Percentiles rank a stretch among this genome's conserved stretches.
These are phyloP conservation scores for Muscicapa striata DNA, from an alignment of 2,797 vertebrate species.

Conservation along the genomic window DNA sequence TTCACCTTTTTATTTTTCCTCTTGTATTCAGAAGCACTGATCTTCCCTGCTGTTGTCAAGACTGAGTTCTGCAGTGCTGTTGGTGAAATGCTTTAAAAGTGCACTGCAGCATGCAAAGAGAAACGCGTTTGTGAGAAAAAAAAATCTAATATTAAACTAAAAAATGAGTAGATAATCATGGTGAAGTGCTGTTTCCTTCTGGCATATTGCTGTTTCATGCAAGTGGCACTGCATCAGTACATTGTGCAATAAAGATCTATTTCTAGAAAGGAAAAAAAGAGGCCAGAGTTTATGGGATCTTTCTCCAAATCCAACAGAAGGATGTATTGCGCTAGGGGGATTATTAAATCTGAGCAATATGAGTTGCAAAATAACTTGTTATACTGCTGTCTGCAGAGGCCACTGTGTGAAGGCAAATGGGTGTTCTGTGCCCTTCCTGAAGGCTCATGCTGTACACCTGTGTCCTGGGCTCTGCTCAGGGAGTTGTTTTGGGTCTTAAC, in stretches of 20 bases:
- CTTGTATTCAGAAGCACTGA: not conserved
- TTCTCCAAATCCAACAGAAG: not conserved
- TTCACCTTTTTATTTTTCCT: not conserved
- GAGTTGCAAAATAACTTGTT: not conserved
- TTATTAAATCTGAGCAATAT: not conserved
- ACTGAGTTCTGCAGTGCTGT: not conserved
- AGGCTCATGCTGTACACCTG: fast-evolving
- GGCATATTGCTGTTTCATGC: fast-evolving
- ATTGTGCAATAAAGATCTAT: not conserved
- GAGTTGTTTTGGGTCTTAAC: not conserved
- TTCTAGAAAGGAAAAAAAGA: not conserved
- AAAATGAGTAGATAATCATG: not conserved
- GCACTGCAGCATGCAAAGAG: not conserved
- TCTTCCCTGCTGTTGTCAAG: not conserved
- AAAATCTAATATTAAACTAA: not conserved
- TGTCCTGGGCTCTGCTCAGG: not conserved
- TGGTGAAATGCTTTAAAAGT: not conserved
- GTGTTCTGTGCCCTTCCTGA: fast-evolving
- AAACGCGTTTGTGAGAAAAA: not conserved
- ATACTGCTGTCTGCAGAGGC: not conserved
- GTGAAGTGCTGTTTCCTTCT: not conserved
- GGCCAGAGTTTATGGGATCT: not conserved
- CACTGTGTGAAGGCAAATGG: fast-evolving
- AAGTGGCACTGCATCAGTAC: not conserved
- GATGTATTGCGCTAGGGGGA: not conserved